Percentiles rank a stretch among this genome's conserved stretches.
phyloP scores from a whole-genome alignment of 1,140 invertebrate genomes.

The Drosophila mayri region DNA sequence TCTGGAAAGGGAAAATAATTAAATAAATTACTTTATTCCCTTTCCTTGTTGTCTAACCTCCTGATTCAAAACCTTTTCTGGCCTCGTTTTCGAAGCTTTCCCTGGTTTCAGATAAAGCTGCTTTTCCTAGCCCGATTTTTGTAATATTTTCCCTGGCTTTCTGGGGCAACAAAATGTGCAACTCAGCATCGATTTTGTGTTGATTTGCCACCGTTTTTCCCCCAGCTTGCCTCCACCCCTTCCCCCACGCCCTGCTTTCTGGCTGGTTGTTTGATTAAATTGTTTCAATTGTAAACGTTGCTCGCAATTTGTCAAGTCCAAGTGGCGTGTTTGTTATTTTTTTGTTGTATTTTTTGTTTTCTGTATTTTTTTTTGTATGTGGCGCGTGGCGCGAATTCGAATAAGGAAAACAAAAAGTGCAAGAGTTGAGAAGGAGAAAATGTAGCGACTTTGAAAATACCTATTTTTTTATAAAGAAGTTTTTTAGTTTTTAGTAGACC shows the following conservation, averaged over 20 bases:
- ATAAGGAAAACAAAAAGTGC: slow-evolving; percentile 43
- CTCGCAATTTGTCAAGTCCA: slow-evolving; percentile 77
- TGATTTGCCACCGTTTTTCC: slow-evolving; percentile 34
- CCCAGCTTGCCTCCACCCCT: slow-evolving; percentile 7
- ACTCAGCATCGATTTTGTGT: slow-evolving; percentile 38
- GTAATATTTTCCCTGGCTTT: slow-evolving; percentile 11
- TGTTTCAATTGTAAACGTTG: slow-evolving; percentile 76
- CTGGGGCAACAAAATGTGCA: slow-evolving; percentile 34
- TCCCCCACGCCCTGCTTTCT: too few species aligned
- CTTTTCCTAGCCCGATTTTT: neutral
- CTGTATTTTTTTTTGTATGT: slow-evolving; percentile 21
- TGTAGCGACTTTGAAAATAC: slow-evolving; percentile 1
- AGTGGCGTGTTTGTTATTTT: slow-evolving; percentile 62
- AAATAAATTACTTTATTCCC: neutral
- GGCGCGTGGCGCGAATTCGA: slow-evolving; percentile 60
- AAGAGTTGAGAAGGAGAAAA: slow-evolving; percentile 3
- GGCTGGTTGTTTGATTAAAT: slow-evolving; percentile 69
- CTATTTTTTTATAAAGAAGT: too few species aligned
- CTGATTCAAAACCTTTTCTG: too few species aligned
- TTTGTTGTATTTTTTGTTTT: slow-evolving; percentile 12
- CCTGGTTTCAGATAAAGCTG: neutral
- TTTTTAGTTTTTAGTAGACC: neutral
- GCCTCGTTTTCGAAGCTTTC: neutral
- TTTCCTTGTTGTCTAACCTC: neutral
- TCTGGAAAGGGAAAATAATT: neutral